A percentile compares a stretch with the other conserved stretches of the same genome.
Conservation (phyloP, 2,113 vertebrate species). For the Etheostoma spectabile region DNA sequence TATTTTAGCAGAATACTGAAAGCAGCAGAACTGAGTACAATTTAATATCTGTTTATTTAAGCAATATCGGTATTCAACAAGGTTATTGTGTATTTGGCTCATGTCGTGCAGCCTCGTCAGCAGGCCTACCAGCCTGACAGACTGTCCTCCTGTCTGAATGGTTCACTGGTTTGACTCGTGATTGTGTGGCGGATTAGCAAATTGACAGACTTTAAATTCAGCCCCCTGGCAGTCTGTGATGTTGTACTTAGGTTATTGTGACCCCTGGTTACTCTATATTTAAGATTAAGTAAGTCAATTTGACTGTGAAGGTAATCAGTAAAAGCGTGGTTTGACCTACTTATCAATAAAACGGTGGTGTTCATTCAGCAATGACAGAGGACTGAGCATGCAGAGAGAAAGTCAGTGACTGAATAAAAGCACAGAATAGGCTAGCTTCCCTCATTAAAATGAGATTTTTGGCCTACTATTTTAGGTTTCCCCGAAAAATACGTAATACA, state of each 20-base stretch:
- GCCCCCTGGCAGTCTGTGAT: not conserved
- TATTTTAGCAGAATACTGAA: too few relatives aligned
- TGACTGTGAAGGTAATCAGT: not conserved
- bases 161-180: too few relatives aligned
- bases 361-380: slow-evolving; percentile 1
- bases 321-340: not conserved
- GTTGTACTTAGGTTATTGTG: not conserved
- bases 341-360: not conserved
- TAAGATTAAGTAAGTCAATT: not conserved
- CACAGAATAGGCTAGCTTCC: slow-evolving; percentile 17
- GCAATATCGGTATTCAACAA: too few relatives aligned
- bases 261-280: not conserved
- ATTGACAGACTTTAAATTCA: not conserved
- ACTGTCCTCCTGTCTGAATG: not conserved
- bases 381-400: not conserved
- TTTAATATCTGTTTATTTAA: too few relatives aligned
- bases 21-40: too few relatives aligned
- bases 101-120: too few relatives aligned
- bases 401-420: slow-evolving; percentile 24
- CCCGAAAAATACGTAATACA: not conserved
- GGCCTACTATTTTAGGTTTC: not conserved
- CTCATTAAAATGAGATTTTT: slow-evolving; percentile 40
- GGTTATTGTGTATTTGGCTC: too few relatives aligned
- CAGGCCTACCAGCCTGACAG: not conserved
- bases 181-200: slow-evolving; percentile 4